A percentile compares a stretch with the other conserved stretches of the same genome.
phyloP scores from a whole-genome alignment of 2,888 invertebrate species.

The Minunthozetes semirufus region DNA sequence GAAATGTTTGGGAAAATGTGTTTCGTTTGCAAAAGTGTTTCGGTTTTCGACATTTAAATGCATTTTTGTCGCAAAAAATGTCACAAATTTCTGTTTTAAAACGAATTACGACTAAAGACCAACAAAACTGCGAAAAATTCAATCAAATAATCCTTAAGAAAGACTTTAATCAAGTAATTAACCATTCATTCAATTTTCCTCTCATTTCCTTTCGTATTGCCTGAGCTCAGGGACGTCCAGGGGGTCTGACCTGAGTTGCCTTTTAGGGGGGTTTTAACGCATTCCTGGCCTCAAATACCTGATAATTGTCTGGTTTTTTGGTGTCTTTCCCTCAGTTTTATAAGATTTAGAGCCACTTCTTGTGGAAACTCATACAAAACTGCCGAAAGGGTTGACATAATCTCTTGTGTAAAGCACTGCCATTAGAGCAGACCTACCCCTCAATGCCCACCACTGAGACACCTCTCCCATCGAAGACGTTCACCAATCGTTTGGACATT shows the following conservation, averaged over 20 bases:
- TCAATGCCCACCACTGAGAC: too few relatives aligned
- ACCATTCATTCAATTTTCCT: not conserved
- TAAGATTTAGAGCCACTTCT: too few relatives aligned
- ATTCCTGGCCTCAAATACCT: too few relatives aligned
- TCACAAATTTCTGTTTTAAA: constrained; percentile 19
- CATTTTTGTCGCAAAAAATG: not conserved
- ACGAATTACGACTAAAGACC: constrained; percentile 22
- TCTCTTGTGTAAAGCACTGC: too few relatives aligned
- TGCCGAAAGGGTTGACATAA: too few relatives aligned
- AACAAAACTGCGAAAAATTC: not conserved
- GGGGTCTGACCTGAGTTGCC: not conserved
- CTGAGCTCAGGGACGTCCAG: not conserved
- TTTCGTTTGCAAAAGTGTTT: not conserved
- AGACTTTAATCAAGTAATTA: not conserved
- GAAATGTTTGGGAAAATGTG: not conserved
- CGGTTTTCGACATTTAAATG: not conserved
- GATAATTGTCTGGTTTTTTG: too few relatives aligned
- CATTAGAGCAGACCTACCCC: too few relatives aligned
- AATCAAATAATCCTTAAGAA: constrained; percentile 9
- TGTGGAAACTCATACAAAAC: too few relatives aligned
- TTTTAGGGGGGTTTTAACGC: not conserved
- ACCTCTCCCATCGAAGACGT: too few relatives aligned
- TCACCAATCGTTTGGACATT: too few relatives aligned
- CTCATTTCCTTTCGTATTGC: too few relatives aligned
- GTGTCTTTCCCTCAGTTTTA: too few relatives aligned